Evolutionary conservation across 1,140 invertebrate genomes (phyloP), one percentile per base, ranked within the genome.

Genomic region (Dysdera silvatica): DNA sequence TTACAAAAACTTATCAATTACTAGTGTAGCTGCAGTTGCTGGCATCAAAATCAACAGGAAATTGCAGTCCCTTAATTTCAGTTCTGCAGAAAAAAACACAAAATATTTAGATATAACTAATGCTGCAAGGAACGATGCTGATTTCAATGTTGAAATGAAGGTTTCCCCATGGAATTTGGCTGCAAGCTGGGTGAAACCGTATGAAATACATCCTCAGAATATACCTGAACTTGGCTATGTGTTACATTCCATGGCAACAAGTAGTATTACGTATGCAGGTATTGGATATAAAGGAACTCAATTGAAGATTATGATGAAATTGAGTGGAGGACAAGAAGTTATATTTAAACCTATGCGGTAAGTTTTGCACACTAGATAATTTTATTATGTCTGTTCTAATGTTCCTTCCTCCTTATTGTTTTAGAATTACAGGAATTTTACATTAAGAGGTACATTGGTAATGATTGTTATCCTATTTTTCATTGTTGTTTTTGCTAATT

Each of bases 321-420:
- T 96, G 43, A 80, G 88, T 76, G 85, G 86, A 23, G 83, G 85
- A 29, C 83, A 91, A 69, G 85, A 84, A 75, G 84, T 85, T 20
- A 81, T 91, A 41, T 95, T 95, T 71, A 97, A 96, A 77, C 93
- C 93, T 26, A 87, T 87, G 74, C 90, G 91, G 82, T 82, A 69
- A 70, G 69, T 68, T 23, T 57, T 26, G n/a, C n/a, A n/a, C n/a
- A n/a, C n/a, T 20, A 23, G 8, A 37, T 40, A 33, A 45, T 29
- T 57, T 23, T 33, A 35, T 35, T 2, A 40, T 51, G 14, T 32
- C 32, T 49, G 8, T 43, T 26, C 32, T 65, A 45, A 43, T 16
- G 20, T 62, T 4, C 1, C 24, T 60, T 37, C 8, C 16, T 7
- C 16, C 7, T 8, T 7, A 8, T 52, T 32, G 29, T 52, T 32